A percentile compares a stretch with the other conserved stretches of the same genome.
These are phyloP conservation scores for Psophia crepitans DNA, from an alignment of 2,113 vertebrate species.

Conservation along the genomic window DNA sequence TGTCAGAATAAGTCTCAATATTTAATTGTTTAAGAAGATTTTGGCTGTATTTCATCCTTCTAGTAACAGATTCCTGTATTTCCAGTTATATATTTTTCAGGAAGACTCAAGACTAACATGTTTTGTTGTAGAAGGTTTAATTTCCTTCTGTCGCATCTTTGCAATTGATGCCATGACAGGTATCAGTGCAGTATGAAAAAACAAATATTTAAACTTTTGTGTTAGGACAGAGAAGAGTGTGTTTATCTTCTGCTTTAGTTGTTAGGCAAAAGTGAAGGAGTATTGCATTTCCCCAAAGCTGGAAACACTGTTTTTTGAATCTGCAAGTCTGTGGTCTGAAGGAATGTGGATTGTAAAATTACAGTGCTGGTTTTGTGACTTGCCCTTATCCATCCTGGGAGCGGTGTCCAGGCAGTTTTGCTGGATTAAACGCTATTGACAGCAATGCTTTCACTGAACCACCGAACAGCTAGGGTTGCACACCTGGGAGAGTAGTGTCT, in stretches of 20 bases:
- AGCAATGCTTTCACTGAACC: not conserved
- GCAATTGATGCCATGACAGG: not conserved
- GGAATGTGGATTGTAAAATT: not conserved
- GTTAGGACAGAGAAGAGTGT: not conserved
- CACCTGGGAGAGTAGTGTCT: not conserved
- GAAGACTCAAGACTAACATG: not conserved
- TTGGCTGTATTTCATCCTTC: not conserved
- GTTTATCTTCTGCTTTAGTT: not conserved
- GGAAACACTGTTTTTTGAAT: not conserved
- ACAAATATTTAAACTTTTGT: not conserved
- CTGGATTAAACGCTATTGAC: not conserved
- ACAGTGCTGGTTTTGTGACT: not conserved
- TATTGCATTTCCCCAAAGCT: constrained; percentile 25
- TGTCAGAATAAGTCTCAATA: not conserved
- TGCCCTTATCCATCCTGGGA: not conserved
- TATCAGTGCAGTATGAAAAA: not conserved
- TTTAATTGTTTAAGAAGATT: not conserved
- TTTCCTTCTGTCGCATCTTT: not conserved
- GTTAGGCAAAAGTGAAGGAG: not conserved
- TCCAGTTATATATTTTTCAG: not conserved
- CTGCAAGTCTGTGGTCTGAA: not conserved
- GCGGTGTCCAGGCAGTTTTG: not conserved
- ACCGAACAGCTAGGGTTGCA: not conserved
- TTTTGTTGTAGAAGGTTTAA: not conserved
- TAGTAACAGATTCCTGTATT: not conserved